Percentiles rank a stretch among this genome's conserved stretches.
phyloP scores from a whole-genome alignment of 1,140 invertebrate species.

The Gonioctena quinquepunctata region DNA sequence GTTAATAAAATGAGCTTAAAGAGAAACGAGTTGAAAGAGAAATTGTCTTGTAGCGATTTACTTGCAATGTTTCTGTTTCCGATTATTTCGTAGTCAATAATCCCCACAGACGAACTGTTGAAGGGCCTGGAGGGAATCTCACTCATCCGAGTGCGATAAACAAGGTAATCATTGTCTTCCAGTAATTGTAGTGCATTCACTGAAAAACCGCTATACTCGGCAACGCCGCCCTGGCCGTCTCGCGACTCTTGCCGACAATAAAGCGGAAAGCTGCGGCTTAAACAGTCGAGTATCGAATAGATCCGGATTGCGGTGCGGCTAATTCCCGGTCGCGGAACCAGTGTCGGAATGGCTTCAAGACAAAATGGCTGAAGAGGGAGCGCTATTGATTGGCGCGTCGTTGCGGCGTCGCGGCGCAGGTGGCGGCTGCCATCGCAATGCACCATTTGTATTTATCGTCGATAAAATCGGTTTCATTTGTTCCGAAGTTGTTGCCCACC shows the following conservation, averaged over 20 bases:
- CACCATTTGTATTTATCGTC: conserved; percentile 50
- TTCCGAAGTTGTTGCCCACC: background rate
- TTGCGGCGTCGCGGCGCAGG: conserved; percentile 44
- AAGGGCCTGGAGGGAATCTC: no score
- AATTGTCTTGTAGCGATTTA: no score
- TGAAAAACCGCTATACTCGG: background rate
- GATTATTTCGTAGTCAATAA: no score
- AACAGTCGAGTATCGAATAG: background rate
- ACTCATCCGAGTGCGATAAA: no score
- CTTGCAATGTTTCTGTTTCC: no score
- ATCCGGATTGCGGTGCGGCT: conserved; percentile 4
- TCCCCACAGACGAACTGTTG: no score
- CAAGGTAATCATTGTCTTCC: no score
- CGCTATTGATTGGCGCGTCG: conserved; percentile 55
- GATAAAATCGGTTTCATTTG: conserved; percentile 42
- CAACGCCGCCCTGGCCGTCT: background rate
- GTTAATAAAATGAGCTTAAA: no score
- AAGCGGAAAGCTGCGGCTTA: background rate
- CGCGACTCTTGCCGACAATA: background rate
- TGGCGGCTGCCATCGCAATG: conserved; percentile 52
- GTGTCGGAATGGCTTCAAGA: conserved; percentile 49
- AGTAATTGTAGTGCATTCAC: background rate
- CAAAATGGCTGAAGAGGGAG: conserved; percentile 55
- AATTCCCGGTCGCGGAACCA: conserved; percentile 20
- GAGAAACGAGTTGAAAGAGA: no score